These are phyloP conservation scores for Phalanger gymnotis DNA, from an alignment of 2,797 vertebrate genomes.

Conservation along the genomic window DNA sequence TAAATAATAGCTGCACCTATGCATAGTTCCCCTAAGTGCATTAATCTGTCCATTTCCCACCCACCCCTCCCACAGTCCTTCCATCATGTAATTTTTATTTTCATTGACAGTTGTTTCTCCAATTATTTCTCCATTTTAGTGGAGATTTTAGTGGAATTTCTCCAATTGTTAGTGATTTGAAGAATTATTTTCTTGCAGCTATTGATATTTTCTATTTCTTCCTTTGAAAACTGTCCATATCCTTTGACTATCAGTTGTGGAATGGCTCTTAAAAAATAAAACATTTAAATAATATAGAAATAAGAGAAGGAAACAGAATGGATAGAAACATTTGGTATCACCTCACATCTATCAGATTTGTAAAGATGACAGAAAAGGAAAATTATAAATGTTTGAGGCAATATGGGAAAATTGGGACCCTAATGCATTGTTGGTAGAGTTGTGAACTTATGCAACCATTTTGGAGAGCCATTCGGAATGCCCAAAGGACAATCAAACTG, in stretches of 20 bases:
- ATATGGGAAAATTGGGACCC: neutral
- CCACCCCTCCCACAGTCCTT: neutral
- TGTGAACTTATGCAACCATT: neutral
- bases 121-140: no score
- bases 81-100: neutral
- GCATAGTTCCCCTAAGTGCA: neutral
- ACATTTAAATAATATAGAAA: no score
- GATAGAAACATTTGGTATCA: neutral
- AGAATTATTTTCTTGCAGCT: neutral
- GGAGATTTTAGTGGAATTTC: no score
- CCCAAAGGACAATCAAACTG: no score
- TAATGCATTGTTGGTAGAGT: neutral
- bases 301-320: neutral
- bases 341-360: neutral
- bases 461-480: neutral
- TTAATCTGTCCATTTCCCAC: neutral
- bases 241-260: neutral
- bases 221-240: neutral
- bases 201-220: neutral
- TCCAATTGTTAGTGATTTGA: neutral
- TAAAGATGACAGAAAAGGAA: neutral
- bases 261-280: neutral
- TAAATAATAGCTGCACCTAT: neutral
- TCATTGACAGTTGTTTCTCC: neutral
- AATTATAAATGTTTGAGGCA: neutral